Evolutionary conservation across 2,888 invertebrate genomes (phyloP).

Genomic region (Punctoribates punctum): DNA sequence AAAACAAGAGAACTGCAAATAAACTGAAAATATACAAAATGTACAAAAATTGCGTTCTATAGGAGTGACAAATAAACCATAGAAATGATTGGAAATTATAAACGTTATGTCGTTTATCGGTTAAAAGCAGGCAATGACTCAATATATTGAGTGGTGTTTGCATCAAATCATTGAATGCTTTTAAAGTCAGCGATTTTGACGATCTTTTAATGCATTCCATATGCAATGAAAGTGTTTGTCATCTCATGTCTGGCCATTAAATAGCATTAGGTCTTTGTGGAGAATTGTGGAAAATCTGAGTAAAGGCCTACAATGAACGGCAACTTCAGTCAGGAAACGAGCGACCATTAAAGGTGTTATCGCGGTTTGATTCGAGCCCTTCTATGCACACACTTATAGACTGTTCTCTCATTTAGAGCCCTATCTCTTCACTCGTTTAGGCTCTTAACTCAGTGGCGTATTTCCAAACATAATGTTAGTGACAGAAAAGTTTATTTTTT

Average conservation of each 20-base stretch:
- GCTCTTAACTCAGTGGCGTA: slow-evolving; percentile 14
- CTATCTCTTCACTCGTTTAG: background rate
- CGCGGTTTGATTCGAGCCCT: slow-evolving; percentile 29
- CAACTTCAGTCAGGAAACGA: slow-evolving; percentile 28
- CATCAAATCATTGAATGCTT: slow-evolving; percentile 2
- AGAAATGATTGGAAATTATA: too few species aligned
- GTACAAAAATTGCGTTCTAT: too few species aligned
- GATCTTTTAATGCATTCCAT: slow-evolving; percentile 30
- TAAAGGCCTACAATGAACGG: slow-evolving; percentile 4
- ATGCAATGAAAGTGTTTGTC: slow-evolving; percentile 37
- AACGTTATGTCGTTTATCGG: too few species aligned
- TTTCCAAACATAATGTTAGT: background rate
- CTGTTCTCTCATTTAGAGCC: slow-evolving; percentile 2
- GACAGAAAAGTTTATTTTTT: background rate
- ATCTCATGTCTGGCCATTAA: slow-evolving; percentile 31
- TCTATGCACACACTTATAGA: background rate
- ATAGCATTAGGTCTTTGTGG: slow-evolving; percentile 19
- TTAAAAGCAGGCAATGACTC: too few species aligned
- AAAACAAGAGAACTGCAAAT: too few species aligned
- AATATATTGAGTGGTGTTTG: background rate
- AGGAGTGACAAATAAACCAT: too few species aligned
- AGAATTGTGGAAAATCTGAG: background rate
- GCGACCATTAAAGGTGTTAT: slow-evolving; percentile 38
- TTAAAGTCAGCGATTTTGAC: slow-evolving; percentile 12
- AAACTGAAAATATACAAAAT: too few species aligned